These are phyloP conservation scores for Dasypogon diadema DNA, from an alignment of 2,888 invertebrate genomes.

Conservation along the genomic window DNA sequence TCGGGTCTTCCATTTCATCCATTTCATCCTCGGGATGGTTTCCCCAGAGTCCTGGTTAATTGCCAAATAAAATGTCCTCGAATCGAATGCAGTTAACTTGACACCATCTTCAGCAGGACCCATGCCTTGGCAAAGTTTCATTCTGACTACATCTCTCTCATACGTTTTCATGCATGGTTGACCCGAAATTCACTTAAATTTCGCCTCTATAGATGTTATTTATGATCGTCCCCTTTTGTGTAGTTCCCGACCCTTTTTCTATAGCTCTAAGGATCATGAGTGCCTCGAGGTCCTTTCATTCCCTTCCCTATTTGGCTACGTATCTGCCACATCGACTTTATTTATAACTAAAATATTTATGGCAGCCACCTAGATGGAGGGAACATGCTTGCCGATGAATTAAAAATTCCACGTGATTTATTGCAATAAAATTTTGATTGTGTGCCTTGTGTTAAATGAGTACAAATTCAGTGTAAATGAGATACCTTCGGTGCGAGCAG, in stretches of 20 bases:
- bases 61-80: conserved; percentile 17
- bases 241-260: background rate
- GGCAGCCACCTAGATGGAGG: conserved; percentile 28
- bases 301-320: conserved; percentile 11
- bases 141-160: conserved; percentile 17
- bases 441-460: conserved; percentile 41
- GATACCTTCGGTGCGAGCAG: background rate
- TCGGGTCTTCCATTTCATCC: too few species aligned
- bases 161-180: conserved; percentile 66
- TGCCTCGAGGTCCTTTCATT: conserved; percentile 9
- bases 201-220: conserved; percentile 58
- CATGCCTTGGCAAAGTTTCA: background rate
- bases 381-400: conserved; percentile 52
- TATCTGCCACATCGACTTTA: conserved; percentile 34
- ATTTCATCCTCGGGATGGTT: background rate
- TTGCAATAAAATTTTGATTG: conserved; percentile 45
- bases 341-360: conserved; percentile 46
- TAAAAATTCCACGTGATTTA: conserved; percentile 41
- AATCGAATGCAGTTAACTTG: conserved; percentile 3
- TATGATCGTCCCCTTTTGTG: conserved; percentile 45
- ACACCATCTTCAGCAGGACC: conserved; percentile 9
- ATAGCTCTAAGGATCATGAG: background rate
- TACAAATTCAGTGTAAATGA: conserved; percentile 17
- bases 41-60: conserved; percentile 16
- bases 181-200: conserved; percentile 67